Evolutionary conservation across 2,888 invertebrate species (phyloP).

Genomic region (Drosophila birchii): DNA sequence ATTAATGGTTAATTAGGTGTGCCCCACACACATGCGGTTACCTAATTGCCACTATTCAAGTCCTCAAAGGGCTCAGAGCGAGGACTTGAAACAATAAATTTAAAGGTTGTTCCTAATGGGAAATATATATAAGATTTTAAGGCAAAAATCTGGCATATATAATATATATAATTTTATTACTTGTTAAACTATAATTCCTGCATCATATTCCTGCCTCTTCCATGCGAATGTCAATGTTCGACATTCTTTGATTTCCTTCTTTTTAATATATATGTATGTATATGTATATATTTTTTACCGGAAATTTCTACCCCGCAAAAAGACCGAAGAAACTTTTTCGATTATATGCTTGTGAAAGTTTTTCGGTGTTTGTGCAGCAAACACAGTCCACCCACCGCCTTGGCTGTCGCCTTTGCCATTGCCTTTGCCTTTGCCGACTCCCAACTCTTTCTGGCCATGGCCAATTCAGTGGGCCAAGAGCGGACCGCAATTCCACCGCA

Average conservation of each 20-base stretch:
- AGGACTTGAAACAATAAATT: background rate
- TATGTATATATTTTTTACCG: conserved; percentile 3
- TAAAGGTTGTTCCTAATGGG: background rate
- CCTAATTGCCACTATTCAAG: conserved; percentile 1
- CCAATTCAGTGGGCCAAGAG: conserved; percentile 40
- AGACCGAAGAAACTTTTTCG: conserved; percentile 71
- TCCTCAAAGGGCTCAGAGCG: background rate
- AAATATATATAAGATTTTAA: background rate
- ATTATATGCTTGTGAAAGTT: conserved; percentile 81
- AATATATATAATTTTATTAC: background rate
- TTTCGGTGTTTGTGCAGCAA: conserved; percentile 66
- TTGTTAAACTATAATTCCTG: background rate
- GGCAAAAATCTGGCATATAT: background rate
- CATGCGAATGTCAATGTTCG: conserved; percentile 1
- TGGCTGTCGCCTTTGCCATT: conserved; percentile 4
- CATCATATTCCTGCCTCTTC: background rate
- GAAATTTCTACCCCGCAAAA: conserved; percentile 5
- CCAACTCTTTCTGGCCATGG: conserved; percentile 19
- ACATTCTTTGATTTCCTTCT: conserved; percentile 2
- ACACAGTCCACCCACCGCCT: conserved; percentile 13
- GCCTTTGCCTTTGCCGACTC: conserved; percentile 1
- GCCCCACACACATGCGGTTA: background rate
- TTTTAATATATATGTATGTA: background rate
- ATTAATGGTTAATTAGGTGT: conserved; percentile 58
- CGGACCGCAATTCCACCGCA: conserved; percentile 72